These are phyloP conservation scores for Oncorhynchus tshawytscha DNA, from an alignment of 2,113 vertebrate species.

Conservation along the genomic window DNA sequence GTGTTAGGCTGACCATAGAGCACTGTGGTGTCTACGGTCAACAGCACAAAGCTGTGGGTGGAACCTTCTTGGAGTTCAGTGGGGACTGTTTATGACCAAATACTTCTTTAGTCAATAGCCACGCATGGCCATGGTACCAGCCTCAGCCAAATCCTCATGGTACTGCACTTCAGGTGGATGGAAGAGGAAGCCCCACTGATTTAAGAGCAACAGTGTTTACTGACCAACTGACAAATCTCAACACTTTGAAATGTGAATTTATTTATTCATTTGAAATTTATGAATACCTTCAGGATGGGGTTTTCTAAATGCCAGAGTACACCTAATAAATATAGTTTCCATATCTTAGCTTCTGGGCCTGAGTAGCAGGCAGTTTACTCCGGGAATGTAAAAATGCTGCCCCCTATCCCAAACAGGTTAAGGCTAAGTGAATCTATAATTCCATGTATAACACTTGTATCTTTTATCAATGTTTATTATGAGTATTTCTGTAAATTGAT, in stretches of 20 bases:
- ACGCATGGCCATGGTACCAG: not conserved
- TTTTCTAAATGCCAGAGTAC: too few relatives aligned
- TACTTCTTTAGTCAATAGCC: not conserved
- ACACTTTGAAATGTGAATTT: too few relatives aligned
- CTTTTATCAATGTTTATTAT: too few relatives aligned
- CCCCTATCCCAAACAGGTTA: too few relatives aligned
- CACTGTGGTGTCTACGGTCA: not conserved
- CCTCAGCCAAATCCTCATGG: not conserved
- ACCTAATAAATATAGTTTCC: not conserved
- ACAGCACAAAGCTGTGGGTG: not conserved
- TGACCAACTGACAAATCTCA: not conserved
- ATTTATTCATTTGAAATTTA: not conserved
- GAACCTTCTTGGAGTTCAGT: not conserved
- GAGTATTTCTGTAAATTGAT: too few relatives aligned
- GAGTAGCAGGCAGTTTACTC: too few relatives aligned
- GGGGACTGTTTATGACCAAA: not conserved
- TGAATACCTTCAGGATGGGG: not conserved
- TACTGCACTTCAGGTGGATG: not conserved
- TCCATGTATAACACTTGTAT: too few relatives aligned
- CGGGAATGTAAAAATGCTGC: too few relatives aligned
- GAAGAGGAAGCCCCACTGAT: not conserved
- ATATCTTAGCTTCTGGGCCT: not conserved
- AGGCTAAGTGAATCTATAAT: too few relatives aligned
- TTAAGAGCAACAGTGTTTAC: not conserved
- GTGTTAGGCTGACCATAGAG: not conserved